These are phyloP conservation scores for Aporophyla nigra DNA, from an alignment of 2,888 invertebrate species.

Conservation along the genomic window DNA sequence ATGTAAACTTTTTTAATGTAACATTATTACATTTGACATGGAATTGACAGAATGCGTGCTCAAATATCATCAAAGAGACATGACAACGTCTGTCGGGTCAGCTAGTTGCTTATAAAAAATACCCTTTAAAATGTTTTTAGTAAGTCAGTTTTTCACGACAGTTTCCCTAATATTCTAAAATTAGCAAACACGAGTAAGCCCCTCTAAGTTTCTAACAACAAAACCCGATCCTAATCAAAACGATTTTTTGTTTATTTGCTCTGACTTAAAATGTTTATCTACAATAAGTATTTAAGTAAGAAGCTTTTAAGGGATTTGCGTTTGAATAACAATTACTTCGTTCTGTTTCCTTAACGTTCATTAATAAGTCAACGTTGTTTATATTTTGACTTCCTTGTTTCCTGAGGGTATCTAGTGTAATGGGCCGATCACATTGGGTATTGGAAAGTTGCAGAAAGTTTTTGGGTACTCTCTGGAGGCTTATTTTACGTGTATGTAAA, in stretches of 20 bases:
- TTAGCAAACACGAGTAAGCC: neutral
- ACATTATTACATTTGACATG: too few relatives aligned
- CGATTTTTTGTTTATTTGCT: slow-evolving; percentile 78
- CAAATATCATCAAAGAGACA: too few relatives aligned
- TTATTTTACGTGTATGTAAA: slow-evolving; percentile 24
- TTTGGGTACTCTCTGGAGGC: neutral
- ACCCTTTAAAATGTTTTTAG: too few relatives aligned
- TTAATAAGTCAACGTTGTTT: slow-evolving; percentile 73
- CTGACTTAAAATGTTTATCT: slow-evolving; percentile 76
- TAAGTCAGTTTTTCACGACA: too few relatives aligned
- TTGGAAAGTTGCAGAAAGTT: slow-evolving; percentile 15
- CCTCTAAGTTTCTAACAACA: slow-evolving; percentile 37
- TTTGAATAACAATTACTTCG: slow-evolving; percentile 79
- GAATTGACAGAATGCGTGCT: too few relatives aligned
- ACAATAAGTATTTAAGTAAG: slow-evolving; percentile 77
- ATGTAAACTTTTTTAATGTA: too few relatives aligned
- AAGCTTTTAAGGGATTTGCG: slow-evolving; percentile 81
- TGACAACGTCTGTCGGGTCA: too few relatives aligned
- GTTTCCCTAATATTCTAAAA: neutral
- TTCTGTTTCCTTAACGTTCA: slow-evolving; percentile 65
- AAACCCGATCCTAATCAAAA: slow-evolving; percentile 72
- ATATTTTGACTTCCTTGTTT: slow-evolving; percentile 62
- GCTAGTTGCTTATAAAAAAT: too few relatives aligned
- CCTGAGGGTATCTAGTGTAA: neutral
- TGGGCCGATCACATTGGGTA: slow-evolving; percentile 9